Base-by-base conservation (phyloP, 1,140 invertebrate genomes). In the Nasonia vitripennis region DNA sequence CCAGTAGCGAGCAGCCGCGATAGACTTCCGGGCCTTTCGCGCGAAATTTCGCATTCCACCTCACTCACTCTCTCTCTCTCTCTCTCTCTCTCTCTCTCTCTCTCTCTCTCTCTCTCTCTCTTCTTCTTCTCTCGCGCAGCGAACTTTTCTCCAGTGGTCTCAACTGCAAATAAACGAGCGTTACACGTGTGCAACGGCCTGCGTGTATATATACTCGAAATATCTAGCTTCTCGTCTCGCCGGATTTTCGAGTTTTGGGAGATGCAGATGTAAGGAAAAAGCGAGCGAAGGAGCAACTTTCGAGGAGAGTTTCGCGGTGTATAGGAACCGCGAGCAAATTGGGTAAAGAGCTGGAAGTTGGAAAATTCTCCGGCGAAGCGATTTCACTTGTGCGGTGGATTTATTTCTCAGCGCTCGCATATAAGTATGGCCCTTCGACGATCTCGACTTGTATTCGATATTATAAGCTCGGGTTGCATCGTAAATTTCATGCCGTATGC, bases 21-120 rank as follows among this genome's bases (percentile, higher is more conserved):
- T 81, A 81, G 79, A 81, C 79, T 81, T 81, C 79, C 79, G 68
- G 55, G 20, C 68, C 48, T 71, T 81, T 81, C 41, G 41, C 41
- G 27, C 5, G 14, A 82, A 82, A 82, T 74, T 82, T 82, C 55
- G 34, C 48, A 83, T 77, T 77, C 51, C 31, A 7, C 6, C 31
- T 67, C 27, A 0, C 68, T 70, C 23, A 31, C 68, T 70, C 31
- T 10, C 68, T 71, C 0, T 71, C 68, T 70, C 23, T 10, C 68
- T 70, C 68, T 31, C 68, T 11, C 27, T 23, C 68, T 67, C 17
- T 67, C 62, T 67, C n/a, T 67, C 62, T 27, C 68, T 71, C 27
- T 71, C 68, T 70, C n/a, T 23, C 68, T 70, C 68, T 31, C 68
- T 70, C 31, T 2, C 68, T 71, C 10, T 71, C 68, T 70, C 23